Evolutionary conservation across 1,140 invertebrate genomes (phyloP).

Genomic region (Temnothorax nylanderi): DNA sequence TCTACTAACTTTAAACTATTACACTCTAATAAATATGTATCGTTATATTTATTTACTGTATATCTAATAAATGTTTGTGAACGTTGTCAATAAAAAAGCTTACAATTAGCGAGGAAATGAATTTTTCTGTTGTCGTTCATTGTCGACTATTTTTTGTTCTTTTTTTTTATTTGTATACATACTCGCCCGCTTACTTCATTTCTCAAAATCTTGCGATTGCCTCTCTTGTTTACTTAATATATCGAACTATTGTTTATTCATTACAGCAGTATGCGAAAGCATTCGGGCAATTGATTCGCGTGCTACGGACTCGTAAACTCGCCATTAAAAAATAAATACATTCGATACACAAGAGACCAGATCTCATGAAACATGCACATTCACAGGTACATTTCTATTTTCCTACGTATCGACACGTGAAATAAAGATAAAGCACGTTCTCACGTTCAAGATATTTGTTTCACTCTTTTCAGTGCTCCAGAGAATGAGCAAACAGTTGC

Average conservation of each 20-base stretch:
- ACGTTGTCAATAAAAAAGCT: neutral
- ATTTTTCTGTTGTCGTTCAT: neutral
- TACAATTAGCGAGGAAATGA: neutral
- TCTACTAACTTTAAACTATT: neutral
- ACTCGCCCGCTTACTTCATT: neutral
- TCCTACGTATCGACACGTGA: constrained; percentile 36
- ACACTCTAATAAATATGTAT: neutral
- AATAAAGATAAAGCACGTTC: constrained; percentile 39
- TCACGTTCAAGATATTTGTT: constrained; percentile 21
- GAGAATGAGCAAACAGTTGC: neutral
- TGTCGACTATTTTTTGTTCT: no score
- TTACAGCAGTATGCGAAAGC: constrained; percentile 6
- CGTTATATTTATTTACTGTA: neutral
- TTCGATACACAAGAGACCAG: constrained; percentile 36
- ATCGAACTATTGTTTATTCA: constrained; percentile 42
- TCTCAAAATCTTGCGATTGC: constrained; percentile 16
- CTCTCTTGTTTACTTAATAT: constrained; percentile 4
- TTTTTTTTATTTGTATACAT: neutral
- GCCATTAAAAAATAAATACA: constrained; percentile 49
- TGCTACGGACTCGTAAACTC: neutral
- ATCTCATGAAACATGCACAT: constrained; percentile 49
- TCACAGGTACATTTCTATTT: constrained; percentile 31
- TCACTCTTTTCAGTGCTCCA: neutral
- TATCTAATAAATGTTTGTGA: neutral
- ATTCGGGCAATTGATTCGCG: constrained; percentile 38